These are phyloP conservation scores for Chamaea fasciata DNA, from an alignment of 2,113 vertebrate genomes.

Conservation along the genomic window DNA sequence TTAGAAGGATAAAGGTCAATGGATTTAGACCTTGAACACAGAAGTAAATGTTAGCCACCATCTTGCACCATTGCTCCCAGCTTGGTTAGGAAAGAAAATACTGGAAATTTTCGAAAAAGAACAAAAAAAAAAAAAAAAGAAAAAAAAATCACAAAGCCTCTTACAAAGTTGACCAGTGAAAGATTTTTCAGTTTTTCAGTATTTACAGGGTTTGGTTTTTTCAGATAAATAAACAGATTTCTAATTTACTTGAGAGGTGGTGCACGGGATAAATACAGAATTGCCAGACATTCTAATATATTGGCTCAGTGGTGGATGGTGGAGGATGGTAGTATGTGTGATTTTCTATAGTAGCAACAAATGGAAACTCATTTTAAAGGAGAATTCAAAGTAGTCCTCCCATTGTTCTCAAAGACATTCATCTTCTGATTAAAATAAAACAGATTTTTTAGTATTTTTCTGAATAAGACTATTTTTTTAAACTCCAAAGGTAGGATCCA, in stretches of 20 bases:
- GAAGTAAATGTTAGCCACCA: background rate
- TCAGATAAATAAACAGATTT: background rate
- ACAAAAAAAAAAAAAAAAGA: rapidly evolving
- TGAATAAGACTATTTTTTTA: background rate
- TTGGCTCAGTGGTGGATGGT: background rate
- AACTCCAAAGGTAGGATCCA: background rate
- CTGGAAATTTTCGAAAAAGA: background rate
- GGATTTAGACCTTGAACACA: background rate
- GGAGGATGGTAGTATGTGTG: background rate
- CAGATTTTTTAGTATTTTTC: background rate
- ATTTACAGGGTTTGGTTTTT: background rate
- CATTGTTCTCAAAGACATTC: background rate
- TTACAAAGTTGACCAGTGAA: background rate
- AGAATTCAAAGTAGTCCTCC: background rate
- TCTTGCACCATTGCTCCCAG: background rate
- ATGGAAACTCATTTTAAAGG: background rate
- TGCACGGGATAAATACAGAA: background rate
- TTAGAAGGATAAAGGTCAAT: background rate
- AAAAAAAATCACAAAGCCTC: background rate
- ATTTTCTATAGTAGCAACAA: background rate
- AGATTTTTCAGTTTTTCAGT: background rate
- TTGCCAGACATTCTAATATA: background rate
- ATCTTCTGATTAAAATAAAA: background rate
- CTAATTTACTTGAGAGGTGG: background rate
- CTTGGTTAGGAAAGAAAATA: background rate